These are phyloP conservation scores for Drosophila kikkawai DNA, from an alignment of 1,140 invertebrate genomes.

Conservation along the genomic window DNA sequence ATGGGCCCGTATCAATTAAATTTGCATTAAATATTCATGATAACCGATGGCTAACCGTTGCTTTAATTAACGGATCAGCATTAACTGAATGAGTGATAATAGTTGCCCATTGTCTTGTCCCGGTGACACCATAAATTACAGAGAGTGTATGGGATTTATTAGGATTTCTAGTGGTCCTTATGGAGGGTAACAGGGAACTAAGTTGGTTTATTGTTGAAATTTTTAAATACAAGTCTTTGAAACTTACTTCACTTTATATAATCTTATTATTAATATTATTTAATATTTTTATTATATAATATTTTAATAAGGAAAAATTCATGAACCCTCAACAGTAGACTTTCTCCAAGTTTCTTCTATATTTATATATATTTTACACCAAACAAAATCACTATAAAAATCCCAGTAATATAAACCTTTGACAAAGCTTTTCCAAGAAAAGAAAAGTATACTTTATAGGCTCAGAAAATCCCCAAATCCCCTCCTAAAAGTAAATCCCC, in stretches of 20 bases:
- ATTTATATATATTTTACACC: background rate
- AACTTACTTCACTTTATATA: too few species aligned
- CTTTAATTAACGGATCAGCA: constrained; percentile 46
- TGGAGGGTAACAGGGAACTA: too few species aligned
- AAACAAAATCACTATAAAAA: background rate
- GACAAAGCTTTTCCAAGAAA: background rate
- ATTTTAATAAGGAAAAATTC: too few species aligned
- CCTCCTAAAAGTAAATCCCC: background rate
- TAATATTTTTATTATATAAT: too few species aligned
- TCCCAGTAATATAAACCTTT: background rate
- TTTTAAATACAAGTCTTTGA: too few species aligned
- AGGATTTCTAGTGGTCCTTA: too few species aligned
- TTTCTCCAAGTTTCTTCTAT: background rate
- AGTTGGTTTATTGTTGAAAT: too few species aligned
- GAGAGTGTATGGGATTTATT: background rate
- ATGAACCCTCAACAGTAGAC: too few species aligned
- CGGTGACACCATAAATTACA: constrained; percentile 1
- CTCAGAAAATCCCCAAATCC: background rate
- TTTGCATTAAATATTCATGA: constrained; percentile 62
- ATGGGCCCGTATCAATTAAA: constrained; percentile 73
- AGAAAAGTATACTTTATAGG: background rate
- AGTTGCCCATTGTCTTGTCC: constrained; percentile 1
- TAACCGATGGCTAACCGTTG: constrained; percentile 39
- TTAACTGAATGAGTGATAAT: constrained; percentile 43
- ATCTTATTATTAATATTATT: too few species aligned